Evolutionary conservation across 2,888 invertebrate genomes (phyloP).

Genomic region (Chloroclysta siterata): DNA sequence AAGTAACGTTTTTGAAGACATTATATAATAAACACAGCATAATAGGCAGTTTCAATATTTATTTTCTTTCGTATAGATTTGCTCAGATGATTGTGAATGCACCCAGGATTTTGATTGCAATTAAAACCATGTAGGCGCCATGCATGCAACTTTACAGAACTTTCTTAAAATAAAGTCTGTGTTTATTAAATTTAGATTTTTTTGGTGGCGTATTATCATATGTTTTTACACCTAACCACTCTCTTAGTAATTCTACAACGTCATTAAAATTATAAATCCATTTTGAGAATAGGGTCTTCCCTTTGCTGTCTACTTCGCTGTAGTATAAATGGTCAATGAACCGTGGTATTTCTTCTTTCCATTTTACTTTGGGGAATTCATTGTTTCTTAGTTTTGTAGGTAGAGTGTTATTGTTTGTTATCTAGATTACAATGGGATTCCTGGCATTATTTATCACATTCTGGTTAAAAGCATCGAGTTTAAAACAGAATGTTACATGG

Average conservation of each 20-base stretch:
- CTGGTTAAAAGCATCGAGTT: not conserved
- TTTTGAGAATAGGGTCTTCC: slow-evolving; percentile 14
- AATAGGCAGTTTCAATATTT: not conserved
- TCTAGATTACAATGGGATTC: slow-evolving; percentile 11
- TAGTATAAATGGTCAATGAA: slow-evolving; percentile 18
- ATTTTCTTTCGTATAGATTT: not conserved
- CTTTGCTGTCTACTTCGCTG: slow-evolving; percentile 14
- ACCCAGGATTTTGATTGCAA: not conserved
- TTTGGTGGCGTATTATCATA: not conserved
- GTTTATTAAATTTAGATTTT: not conserved
- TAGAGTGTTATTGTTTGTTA: not conserved
- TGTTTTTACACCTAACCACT: slow-evolving; percentile 12
- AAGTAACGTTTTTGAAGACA: too few species aligned
- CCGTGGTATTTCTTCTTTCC: slow-evolving; percentile 7
- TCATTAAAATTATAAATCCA: slow-evolving; percentile 17
- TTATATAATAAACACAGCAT: not conserved
- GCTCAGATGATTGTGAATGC: not conserved
- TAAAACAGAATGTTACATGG: not conserved
- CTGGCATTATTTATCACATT: not conserved
- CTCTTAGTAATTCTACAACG: slow-evolving; percentile 11
- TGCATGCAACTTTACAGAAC: not conserved
- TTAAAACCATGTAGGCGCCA: not conserved
- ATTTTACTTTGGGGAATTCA: not conserved
- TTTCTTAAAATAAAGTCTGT: not conserved
- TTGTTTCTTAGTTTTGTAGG: not conserved